Conservation (phyloP, 2,797 vertebrate genomes). For the Leptoclinus maculatus region DNA sequence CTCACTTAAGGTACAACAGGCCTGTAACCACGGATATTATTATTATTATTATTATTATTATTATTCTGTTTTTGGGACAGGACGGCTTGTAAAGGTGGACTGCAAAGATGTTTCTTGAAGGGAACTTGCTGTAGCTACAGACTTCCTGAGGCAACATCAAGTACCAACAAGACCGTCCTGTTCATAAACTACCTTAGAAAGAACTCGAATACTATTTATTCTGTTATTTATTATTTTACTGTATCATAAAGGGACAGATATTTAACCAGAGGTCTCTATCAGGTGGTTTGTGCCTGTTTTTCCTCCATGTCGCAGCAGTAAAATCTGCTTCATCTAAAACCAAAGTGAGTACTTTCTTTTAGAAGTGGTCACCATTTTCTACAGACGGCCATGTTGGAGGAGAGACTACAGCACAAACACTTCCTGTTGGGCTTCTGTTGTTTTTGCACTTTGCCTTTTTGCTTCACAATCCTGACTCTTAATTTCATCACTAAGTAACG, state of each 20-base stretch:
- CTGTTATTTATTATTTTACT: constrained; percentile 17
- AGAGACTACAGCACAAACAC: not conserved
- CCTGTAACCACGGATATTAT: not conserved
- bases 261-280: constrained; percentile 27
- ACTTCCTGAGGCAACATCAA: constrained; percentile 3
- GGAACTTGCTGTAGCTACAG: not conserved
- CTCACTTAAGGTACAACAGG: not conserved
- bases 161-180: constrained; percentile 11
- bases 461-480: constrained; percentile 45
- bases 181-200: not conserved
- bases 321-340: not conserved
- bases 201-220: constrained; percentile 29
- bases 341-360: not conserved
- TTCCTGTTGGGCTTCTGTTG: constrained; percentile 16
- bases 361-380: not conserved
- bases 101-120: not conserved
- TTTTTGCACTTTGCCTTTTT: constrained; percentile 74
- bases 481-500: constrained; percentile 43
- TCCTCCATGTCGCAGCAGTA: not conserved
- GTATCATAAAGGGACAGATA: constrained; percentile 24
- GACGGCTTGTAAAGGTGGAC: not conserved
- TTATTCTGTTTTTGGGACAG: not conserved
- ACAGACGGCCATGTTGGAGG: constrained; percentile 5
- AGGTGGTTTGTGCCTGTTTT: not conserved
- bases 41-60: not conserved